These are phyloP conservation scores for Ctena decussata DNA, from an alignment of 2,888 invertebrate species.

Conservation along the genomic window DNA sequence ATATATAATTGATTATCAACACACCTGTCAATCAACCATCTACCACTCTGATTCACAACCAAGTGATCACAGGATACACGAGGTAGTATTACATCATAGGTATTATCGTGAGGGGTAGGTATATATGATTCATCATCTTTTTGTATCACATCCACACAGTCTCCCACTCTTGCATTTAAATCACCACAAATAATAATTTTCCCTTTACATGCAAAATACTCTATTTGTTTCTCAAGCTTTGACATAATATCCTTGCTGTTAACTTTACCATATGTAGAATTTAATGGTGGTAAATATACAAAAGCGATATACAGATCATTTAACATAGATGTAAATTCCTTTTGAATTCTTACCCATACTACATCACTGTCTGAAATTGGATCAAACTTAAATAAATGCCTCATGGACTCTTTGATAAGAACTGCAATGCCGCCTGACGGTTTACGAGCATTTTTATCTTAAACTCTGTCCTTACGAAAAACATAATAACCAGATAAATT, in stretches of 20 bases:
- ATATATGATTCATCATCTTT: not conserved
- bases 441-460: not conserved
- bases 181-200: not conserved
- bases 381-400: too few species aligned
- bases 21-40: not conserved
- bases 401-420: too few species aligned
- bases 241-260: not conserved
- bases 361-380: too few species aligned
- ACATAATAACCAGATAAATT: not conserved
- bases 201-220: not conserved
- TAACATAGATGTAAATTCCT: not conserved
- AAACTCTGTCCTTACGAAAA: not conserved
- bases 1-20: slow-evolving; percentile 1
- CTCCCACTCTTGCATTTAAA: not conserved
- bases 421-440: not conserved
- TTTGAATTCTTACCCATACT: not conserved
- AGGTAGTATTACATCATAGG: not conserved
- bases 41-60: too few species aligned
- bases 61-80: not conserved
- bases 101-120: not conserved
- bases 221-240: not conserved
- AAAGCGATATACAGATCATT: not conserved
- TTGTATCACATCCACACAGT: not conserved
- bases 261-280: not conserved
- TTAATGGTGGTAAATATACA: not conserved